Base-by-base conservation (phyloP, 2,113 vertebrate genomes). In the Mesembrinibis cayennensis region DNA sequence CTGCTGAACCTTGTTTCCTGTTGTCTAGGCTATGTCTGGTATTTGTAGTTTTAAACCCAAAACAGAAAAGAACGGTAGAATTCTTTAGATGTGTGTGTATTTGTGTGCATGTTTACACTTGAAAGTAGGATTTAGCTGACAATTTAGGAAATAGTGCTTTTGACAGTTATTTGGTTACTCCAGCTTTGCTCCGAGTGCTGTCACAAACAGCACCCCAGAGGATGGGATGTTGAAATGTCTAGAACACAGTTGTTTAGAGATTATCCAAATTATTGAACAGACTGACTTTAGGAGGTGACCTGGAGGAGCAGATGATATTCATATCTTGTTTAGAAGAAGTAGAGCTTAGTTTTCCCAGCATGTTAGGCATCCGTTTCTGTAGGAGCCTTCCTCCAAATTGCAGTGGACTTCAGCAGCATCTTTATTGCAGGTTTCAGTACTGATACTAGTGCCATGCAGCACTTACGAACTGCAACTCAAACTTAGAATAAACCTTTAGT, bases 1-100 rank as follows among this genome's bases (percentile, higher is more conserved):
- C 97, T 98, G 97, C 96, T 98, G 97, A 97, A 98, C 95, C 83
- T 80, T 89, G 96, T 97, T 98, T 97, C 97, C 96, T 97, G 66
- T 87, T 92, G 82, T 61, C 91, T 93, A 95, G 94, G 47, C 73
- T 87, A 10, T 79, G 69, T 86, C 82, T 92, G 78, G 2, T 82
- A 63, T 81, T 83, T 86, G 71, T 88, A 91, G 76, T 73, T 92
- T 59, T 91, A 93, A 55, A 92, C 70, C 74, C n/a, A 14, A 85
- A 80, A 38, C 91, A 93, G 94, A 90, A 56, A 87, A 96, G 30
- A 82, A n/a, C 1, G 0, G 29, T 95, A 94, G 81, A 87, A 87
- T 70, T 85, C 73, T 55, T 55, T 96, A 95, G 89, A 55, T 70
- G 45, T 69, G 38, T 71, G 82, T 95, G 65, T 78, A 82, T 85